phyloP scores from a whole-genome alignment of 1,140 invertebrate species.

The Wiebesia pumilae region DNA sequence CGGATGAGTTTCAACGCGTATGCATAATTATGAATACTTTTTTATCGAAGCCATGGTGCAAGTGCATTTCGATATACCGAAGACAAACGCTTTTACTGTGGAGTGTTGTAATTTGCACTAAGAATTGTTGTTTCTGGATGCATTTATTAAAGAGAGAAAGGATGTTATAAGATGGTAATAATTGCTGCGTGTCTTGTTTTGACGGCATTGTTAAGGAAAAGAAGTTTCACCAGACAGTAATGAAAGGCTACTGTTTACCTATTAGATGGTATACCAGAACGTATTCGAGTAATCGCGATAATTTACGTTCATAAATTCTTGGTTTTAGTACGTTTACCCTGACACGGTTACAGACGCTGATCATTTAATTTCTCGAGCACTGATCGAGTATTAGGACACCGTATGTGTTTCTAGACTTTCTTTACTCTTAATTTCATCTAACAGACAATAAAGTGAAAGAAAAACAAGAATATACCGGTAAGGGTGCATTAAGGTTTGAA shows the following conservation, averaged over 20 bases:
- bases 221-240: background rate
- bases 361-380: conserved; percentile 25
- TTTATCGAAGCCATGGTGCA: background rate
- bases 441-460: background rate
- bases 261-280: background rate
- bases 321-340: conserved; percentile 17
- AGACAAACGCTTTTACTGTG: background rate
- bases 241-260: conserved; percentile 22
- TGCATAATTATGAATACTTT: background rate
- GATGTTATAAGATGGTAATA: background rate
- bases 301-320: conserved; percentile 26
- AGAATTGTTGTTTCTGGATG: background rate
- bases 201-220: conserved; percentile 16
- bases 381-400: conserved; percentile 3
- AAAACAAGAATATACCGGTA: background rate
- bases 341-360: background rate
- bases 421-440: background rate
- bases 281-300: conserved; percentile 2
- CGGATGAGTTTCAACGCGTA: too few relatives aligned
- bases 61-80: background rate
- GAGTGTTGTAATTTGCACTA: background rate
- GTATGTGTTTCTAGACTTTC: background rate
- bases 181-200: background rate
- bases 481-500: too few relatives aligned
- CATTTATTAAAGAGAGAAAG: background rate